These are phyloP conservation scores for Tetheella fluctuosa DNA, from an alignment of 2,888 invertebrate genomes.

Conservation along the genomic window DNA sequence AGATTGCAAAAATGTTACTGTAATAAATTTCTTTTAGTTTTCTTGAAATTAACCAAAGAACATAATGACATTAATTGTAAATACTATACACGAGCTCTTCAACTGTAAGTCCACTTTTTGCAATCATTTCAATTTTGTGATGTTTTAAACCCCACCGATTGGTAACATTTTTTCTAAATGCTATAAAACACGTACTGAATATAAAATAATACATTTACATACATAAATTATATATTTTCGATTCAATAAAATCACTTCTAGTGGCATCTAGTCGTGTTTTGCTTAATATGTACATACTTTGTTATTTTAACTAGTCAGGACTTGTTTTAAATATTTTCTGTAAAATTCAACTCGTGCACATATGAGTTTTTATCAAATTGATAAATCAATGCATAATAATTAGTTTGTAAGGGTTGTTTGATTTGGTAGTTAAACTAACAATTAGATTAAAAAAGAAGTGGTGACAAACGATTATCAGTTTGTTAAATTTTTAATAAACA, in stretches of 20 bases:
- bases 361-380: background rate
- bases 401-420: background rate
- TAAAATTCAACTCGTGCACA: background rate
- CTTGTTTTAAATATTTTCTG: conserved; percentile 26
- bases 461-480: no score
- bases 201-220: background rate
- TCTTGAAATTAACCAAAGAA: conserved; percentile 7
- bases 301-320: conserved; percentile 38
- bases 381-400: background rate
- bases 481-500: no score
- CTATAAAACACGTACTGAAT: background rate
- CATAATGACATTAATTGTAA: background rate
- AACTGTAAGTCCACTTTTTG: background rate
- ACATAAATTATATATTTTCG: conserved; percentile 11
- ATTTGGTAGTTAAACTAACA: background rate
- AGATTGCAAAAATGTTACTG: no score
- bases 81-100: background rate
- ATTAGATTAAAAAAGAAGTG: no score
- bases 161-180: background rate
- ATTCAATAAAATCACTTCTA: conserved; percentile 25
- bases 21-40: background rate
- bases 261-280: conserved; percentile 44
- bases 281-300: conserved; percentile 6
- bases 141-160: conserved; percentile 4
- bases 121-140: background rate